Evolutionary conservation across 2,113 vertebrate species (phyloP).

Genomic region (Peromyscus maniculatus): DNA sequence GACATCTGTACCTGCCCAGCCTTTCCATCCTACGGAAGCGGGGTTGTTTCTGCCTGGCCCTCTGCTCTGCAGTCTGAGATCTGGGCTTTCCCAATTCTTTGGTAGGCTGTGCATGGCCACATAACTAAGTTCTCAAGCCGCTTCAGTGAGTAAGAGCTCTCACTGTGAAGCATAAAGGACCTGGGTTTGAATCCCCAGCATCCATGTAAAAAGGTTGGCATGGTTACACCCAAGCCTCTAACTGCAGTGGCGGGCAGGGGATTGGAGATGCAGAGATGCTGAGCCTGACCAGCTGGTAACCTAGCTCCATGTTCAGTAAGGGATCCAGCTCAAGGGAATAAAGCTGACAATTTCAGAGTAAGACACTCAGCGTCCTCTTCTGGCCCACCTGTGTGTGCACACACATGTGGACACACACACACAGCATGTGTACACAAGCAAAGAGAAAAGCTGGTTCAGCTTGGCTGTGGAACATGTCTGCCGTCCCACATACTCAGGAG

Average conservation of each 20-base stretch:
- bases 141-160: background rate
- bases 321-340: background rate
- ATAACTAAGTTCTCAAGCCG: background rate
- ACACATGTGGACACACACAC: background rate
- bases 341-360: background rate
- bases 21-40: background rate
- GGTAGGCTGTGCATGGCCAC: background rate
- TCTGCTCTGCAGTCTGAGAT: background rate
- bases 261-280: background rate
- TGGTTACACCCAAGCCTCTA: background rate
- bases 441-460: background rate
- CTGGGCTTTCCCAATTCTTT: background rate
- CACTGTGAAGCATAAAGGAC: no score
- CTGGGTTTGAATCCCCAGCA: background rate
- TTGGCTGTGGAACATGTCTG: background rate
- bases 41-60: background rate
- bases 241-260: background rate
- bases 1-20: background rate
- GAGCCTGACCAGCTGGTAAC: background rate
- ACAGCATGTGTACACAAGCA: no score
- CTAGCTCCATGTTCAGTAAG: background rate
- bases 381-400: background rate
- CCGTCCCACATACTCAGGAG: background rate
- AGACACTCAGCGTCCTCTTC: background rate
- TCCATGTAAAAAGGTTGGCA: background rate